phyloP scores from a whole-genome alignment of 1,140 invertebrate species.

The Nasonia vitripennis region DNA sequence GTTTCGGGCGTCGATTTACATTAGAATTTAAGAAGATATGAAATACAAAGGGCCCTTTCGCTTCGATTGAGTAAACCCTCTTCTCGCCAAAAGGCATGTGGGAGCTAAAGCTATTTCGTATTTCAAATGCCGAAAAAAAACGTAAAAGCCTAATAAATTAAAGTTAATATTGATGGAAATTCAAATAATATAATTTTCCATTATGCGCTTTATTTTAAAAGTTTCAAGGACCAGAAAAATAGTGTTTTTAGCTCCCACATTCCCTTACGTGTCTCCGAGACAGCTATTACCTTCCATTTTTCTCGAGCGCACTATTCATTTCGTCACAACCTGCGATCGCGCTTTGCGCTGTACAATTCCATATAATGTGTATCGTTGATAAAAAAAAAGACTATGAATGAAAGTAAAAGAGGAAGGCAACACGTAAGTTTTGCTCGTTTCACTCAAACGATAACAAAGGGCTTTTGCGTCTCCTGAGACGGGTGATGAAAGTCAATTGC shows the following conservation, averaged over 20 bases:
- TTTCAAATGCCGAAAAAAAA: no score
- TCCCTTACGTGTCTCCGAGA: neutral
- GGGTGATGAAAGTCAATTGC: slow-evolving; percentile 37
- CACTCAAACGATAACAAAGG: slow-evolving; percentile 38
- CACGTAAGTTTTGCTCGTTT: slow-evolving; percentile 1
- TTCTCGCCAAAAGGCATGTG: neutral
- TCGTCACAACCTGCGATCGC: neutral
- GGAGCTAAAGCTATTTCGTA: no score
- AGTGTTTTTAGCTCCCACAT: no score
- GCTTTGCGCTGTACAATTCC: neutral
- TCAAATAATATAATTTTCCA: no score
- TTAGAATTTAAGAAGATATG: slow-evolving; percentile 42
- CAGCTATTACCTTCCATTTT: neutral
- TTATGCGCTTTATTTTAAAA: no score
- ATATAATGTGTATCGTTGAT: neutral
- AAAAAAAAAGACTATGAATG: neutral
- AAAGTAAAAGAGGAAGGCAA: neutral
- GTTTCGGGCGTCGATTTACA: slow-evolving; percentile 35
- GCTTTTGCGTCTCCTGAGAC: slow-evolving; percentile 28
- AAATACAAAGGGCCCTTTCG: slow-evolving; percentile 8
- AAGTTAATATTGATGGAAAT: no score
- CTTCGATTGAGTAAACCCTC: slow-evolving; percentile 33
- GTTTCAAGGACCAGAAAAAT: no score
- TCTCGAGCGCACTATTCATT: neutral
- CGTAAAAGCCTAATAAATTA: no score